Percentiles rank a stretch among this genome's conserved stretches.
Evolutionary conservation across 2,888 invertebrate species (phyloP).

Genomic region (Papilio elwesi): DNA sequence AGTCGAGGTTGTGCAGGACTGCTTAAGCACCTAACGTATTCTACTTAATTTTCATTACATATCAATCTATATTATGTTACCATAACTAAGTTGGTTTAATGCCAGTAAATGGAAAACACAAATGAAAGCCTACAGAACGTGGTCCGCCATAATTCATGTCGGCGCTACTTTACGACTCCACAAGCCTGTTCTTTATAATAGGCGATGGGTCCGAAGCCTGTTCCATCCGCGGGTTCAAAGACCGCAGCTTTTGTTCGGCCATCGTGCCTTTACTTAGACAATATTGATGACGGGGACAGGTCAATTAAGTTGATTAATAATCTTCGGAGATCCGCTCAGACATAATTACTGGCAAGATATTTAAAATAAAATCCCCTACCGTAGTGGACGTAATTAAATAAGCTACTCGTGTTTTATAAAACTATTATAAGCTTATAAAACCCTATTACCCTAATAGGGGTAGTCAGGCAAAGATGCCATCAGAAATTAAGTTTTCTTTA

Average conservation of each 20-base stretch:
- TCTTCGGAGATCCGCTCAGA: not conserved
- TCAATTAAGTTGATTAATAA: slow-evolving; percentile 28
- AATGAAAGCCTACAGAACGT: slow-evolving; percentile 9
- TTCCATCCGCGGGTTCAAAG: slow-evolving; percentile 12
- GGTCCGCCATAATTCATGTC: slow-evolving; percentile 25
- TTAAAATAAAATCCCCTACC: not conserved
- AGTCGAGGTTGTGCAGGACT: no score
- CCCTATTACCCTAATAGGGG: not conserved
- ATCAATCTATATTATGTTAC: not conserved
- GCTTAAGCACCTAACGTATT: no score
- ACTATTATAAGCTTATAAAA: not conserved
- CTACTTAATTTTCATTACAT: slow-evolving; percentile 1
- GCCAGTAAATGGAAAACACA: not conserved
- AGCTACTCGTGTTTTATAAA: not conserved
- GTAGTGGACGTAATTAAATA: not conserved
- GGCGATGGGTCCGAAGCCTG: not conserved
- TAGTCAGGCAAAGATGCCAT: not conserved
- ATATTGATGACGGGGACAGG: slow-evolving; percentile 21
- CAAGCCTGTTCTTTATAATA: slow-evolving; percentile 15
- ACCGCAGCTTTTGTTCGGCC: slow-evolving; percentile 27
- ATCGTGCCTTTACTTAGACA: slow-evolving; percentile 14
- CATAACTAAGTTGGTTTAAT: slow-evolving; percentile 24
- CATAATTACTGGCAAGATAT: slow-evolving; percentile 1
- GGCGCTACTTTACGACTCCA: slow-evolving; percentile 25
- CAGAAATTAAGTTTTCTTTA: no score